Evolutionary conservation across 1,140 invertebrate species (phyloP).

Genomic region (Aphelenchoides avenae): DNA sequence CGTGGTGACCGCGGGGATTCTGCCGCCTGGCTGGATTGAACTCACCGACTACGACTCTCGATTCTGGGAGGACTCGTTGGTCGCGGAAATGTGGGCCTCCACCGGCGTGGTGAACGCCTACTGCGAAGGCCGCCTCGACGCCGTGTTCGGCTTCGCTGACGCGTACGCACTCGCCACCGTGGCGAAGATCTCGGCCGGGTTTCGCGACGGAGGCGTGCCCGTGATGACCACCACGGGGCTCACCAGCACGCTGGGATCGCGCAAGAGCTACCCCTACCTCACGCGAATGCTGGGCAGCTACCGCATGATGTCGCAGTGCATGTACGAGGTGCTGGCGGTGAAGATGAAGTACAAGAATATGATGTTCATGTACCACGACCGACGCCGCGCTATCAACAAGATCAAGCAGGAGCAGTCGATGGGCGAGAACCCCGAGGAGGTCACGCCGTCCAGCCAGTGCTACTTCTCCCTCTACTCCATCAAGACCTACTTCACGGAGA

Average conservation of each 20-base stretch:
- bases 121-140: constrained; percentile 49
- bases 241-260: constrained; percentile 72
- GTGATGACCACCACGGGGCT: constrained; percentile 78
- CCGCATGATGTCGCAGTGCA: constrained; percentile 67
- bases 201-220: constrained; percentile 72
- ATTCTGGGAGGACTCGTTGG: constrained; percentile 49
- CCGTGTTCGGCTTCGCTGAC: constrained; percentile 75
- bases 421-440: constrained; percentile 33
- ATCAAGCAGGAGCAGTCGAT: background rate
- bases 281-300: constrained; percentile 81
- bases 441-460: constrained; percentile 42
- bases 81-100: constrained; percentile 40
- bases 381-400: constrained; percentile 51
- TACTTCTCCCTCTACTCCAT: constrained; percentile 58
- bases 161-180: constrained; percentile 85
- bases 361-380: constrained; percentile 59
- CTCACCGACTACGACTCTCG: constrained; percentile 49
- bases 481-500: constrained; percentile 54
- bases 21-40: constrained; percentile 51
- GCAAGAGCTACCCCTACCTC: constrained; percentile 70
- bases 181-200: constrained; percentile 75
- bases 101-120: constrained; percentile 32
- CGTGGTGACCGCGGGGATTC: constrained; percentile 28
- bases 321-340: constrained; percentile 32
- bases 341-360: constrained; percentile 50